Conservation (phyloP, 2,113 vertebrate species). For the Melanostigma gelatinosum region DNA sequence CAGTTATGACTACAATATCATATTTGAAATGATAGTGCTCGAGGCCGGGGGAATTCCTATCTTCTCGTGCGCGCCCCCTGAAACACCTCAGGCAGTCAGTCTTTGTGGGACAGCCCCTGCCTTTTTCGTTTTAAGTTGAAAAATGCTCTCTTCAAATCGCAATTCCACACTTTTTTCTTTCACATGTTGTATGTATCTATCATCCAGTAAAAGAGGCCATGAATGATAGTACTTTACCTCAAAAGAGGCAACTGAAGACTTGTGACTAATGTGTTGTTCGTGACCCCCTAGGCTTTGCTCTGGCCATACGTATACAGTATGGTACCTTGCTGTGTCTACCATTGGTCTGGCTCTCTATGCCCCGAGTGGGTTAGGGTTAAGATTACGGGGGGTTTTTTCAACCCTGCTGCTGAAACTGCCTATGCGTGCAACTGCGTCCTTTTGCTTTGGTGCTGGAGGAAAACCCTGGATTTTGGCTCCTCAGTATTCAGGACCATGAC, state of each 20-base stretch:
- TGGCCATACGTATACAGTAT: slow-evolving; percentile 10
- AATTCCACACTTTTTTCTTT: slow-evolving; percentile 7
- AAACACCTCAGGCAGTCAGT: slow-evolving; percentile 16
- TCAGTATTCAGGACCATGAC: background rate
- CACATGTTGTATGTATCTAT: slow-evolving; percentile 13
- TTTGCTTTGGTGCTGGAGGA: background rate
- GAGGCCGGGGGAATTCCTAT: slow-evolving; percentile 34
- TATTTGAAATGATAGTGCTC: slow-evolving; percentile 31
- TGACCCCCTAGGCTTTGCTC: slow-evolving; percentile 4
- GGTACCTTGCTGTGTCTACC: background rate
- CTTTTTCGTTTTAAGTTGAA: slow-evolving; percentile 6
- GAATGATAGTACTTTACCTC: slow-evolving; percentile 14
- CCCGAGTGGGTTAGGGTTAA: background rate
- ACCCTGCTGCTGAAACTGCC: slow-evolving; percentile 16
- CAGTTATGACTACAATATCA: background rate
- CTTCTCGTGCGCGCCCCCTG: slow-evolving; percentile 36
- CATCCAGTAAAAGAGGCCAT: slow-evolving; percentile 1
- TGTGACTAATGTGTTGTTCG: slow-evolving; percentile 15
- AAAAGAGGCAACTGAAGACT: slow-evolving; percentile 6
- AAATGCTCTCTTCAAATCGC: slow-evolving; percentile 17
- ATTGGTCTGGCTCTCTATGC: background rate
- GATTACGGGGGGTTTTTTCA: slow-evolving; percentile 17
- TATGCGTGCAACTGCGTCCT: slow-evolving; percentile 3
- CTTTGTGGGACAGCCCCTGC: background rate
- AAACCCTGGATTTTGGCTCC: background rate